Evolutionary conservation across 2,797 vertebrate species (phyloP).

Genomic region (Jordanella pulchra): DNA sequence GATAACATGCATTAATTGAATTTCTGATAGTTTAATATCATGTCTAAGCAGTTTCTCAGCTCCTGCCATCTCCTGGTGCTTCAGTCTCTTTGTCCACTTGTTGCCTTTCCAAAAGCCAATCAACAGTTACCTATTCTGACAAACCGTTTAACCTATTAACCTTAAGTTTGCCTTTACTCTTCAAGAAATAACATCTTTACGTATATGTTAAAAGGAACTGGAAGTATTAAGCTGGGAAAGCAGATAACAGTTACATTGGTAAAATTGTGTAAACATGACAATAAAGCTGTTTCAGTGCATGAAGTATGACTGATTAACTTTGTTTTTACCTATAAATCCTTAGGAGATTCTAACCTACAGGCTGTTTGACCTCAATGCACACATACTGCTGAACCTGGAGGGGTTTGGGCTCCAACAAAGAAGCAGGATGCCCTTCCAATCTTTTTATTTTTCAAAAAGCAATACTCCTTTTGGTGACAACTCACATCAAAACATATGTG

Average conservation of each 20-base stretch:
- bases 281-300: neutral
- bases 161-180: slow-evolving; percentile 36
- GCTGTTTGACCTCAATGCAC: slow-evolving; percentile 1
- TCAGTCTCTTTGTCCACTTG: slow-evolving; percentile 52
- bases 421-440: slow-evolving; percentile 28
- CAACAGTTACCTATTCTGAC: slow-evolving; percentile 35
- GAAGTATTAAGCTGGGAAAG: slow-evolving; percentile 34
- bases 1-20: slow-evolving; percentile 12
- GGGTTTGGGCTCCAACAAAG: slow-evolving; percentile 27
- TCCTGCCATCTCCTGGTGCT: slow-evolving; percentile 35
- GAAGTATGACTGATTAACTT: neutral
- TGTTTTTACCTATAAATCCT: too few relatives aligned
- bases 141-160: slow-evolving; percentile 51
- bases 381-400: slow-evolving; percentile 15
- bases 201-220: slow-evolving; percentile 43
- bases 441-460: slow-evolving; percentile 44
- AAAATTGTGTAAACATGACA: too few relatives aligned
- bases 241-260: too few relatives aligned
- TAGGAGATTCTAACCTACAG: neutral
- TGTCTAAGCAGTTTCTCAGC: slow-evolving; percentile 28
- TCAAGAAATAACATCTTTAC: slow-evolving; percentile 52
- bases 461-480: slow-evolving; percentile 36
- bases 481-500: slow-evolving; percentile 31
- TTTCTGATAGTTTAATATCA: slow-evolving; percentile 27
- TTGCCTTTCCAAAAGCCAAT: slow-evolving; percentile 59